Percentiles rank a stretch among this genome's conserved stretches.
phyloP scores from a whole-genome alignment of 2,888 invertebrate species.

The Bugula neritina region DNA sequence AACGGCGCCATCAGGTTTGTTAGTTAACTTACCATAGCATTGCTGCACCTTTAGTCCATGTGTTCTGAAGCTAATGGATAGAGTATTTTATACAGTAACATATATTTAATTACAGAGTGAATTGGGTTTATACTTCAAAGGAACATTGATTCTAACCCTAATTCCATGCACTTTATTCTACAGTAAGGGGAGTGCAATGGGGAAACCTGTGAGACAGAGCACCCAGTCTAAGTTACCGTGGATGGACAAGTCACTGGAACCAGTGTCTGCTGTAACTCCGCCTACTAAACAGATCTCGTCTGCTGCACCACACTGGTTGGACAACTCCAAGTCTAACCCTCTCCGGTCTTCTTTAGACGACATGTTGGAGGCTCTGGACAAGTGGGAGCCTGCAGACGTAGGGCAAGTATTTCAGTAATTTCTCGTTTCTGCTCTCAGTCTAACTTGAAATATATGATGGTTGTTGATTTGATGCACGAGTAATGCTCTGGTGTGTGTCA shows the following conservation, averaged over 20 bases:
- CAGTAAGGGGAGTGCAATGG: neutral
- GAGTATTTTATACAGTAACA: too few relatives aligned
- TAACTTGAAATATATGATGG: neutral
- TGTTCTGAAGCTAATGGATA: too few relatives aligned
- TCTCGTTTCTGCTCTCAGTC: neutral
- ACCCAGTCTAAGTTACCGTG: slow-evolving; percentile 9
- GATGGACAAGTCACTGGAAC: slow-evolving; percentile 11
- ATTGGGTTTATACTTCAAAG: too few relatives aligned
- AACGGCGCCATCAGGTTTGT: neutral
- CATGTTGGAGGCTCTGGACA: slow-evolving; percentile 22
- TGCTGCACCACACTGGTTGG: neutral
- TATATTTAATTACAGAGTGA: too few relatives aligned
- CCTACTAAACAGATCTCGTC: neutral
- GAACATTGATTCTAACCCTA: too few relatives aligned
- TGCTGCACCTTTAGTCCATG: too few relatives aligned
- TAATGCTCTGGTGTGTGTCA: too few relatives aligned
- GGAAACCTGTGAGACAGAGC: neutral
- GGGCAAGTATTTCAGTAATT: neutral
- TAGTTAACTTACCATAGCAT: too few relatives aligned
- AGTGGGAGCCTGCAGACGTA: slow-evolving; percentile 7
- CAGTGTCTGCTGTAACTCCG: neutral
- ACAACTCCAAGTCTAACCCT: neutral
- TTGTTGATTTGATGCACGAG: neutral
- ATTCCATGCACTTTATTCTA: too few relatives aligned
- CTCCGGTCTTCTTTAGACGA: slow-evolving; percentile 17